Evolutionary conservation across 2,113 vertebrate genomes (phyloP).

Genomic region (Glareola pratincola): DNA sequence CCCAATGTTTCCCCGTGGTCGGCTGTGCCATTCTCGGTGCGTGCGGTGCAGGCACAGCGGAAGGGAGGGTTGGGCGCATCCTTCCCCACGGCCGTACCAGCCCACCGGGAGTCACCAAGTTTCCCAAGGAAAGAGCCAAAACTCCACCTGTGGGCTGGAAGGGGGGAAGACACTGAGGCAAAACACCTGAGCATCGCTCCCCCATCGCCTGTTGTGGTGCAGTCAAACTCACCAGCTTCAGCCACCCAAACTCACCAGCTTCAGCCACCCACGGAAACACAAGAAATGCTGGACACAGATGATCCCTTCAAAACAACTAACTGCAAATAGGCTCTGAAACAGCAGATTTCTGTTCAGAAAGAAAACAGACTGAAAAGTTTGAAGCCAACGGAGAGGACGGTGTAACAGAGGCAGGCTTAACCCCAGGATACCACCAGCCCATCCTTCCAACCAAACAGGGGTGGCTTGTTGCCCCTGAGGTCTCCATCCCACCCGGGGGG

Average conservation of each 20-base stretch:
- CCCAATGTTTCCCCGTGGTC: rapidly evolving
- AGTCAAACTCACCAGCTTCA: not conserved
- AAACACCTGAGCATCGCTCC: not conserved
- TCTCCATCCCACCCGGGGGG: not conserved
- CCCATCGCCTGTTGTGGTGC: not conserved
- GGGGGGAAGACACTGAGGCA: not conserved
- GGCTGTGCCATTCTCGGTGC: rapidly evolving
- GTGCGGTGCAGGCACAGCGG: rapidly evolving
- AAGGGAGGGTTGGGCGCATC: rapidly evolving
- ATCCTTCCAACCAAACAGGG: not conserved
- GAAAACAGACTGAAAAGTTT: not conserved
- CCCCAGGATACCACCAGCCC: not conserved
- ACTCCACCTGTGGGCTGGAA: not conserved
- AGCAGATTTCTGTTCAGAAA: not conserved
- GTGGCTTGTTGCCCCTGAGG: not conserved
- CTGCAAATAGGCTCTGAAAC: not conserved
- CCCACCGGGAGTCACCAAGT: not conserved
- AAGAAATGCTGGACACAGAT: not conserved
- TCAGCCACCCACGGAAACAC: not conserved
- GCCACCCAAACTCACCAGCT: not conserved
- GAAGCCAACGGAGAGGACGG: rapidly evolving
- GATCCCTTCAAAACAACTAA: not conserved
- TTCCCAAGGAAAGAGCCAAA: not conserved
- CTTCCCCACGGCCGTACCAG: rapidly evolving
- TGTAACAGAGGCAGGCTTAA: not conserved